Conservation (phyloP, 2,888 invertebrate genomes). For the Chymomyza fuscimana region DNA sequence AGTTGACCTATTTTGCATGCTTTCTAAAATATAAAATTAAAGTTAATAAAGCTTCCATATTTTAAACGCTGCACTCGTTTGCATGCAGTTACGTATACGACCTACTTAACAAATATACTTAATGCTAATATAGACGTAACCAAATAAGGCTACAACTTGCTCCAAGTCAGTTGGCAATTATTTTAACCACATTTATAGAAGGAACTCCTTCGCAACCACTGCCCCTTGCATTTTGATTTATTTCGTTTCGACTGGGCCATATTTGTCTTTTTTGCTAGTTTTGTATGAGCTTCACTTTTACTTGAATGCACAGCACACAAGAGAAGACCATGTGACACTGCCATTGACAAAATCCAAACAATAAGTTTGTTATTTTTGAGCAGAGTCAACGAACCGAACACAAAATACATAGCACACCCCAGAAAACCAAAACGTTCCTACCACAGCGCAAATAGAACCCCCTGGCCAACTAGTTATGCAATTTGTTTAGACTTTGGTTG, state of each 20-base stretch:
- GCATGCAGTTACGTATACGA: not conserved
- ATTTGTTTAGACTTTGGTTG: constrained; percentile 35
- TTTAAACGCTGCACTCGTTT: not conserved
- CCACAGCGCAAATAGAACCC: not conserved
- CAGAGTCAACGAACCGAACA: constrained; percentile 54
- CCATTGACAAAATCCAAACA: constrained; percentile 73
- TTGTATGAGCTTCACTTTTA: constrained; percentile 52
- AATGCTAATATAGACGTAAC: not conserved
- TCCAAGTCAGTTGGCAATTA: not conserved
- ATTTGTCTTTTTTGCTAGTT: constrained; percentile 33
- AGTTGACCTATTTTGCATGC: too few relatives aligned
- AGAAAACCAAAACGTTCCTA: not conserved
- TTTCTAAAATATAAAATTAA: too few relatives aligned
- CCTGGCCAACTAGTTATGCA: constrained; percentile 29
- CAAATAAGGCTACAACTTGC: not conserved
- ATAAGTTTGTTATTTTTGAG: constrained; percentile 66
- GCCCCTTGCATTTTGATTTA: not conserved
- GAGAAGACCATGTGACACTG: constrained; percentile 46
- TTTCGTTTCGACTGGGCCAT: not conserved
- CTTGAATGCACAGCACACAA: constrained; percentile 51
- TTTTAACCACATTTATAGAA: not conserved
- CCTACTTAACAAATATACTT: not conserved
- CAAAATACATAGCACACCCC: not conserved
- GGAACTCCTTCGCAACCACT: not conserved
- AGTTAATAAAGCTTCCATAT: not conserved